Base-by-base conservation (phyloP, 2,888 invertebrate species). In the Folsomia manolachei region DNA sequence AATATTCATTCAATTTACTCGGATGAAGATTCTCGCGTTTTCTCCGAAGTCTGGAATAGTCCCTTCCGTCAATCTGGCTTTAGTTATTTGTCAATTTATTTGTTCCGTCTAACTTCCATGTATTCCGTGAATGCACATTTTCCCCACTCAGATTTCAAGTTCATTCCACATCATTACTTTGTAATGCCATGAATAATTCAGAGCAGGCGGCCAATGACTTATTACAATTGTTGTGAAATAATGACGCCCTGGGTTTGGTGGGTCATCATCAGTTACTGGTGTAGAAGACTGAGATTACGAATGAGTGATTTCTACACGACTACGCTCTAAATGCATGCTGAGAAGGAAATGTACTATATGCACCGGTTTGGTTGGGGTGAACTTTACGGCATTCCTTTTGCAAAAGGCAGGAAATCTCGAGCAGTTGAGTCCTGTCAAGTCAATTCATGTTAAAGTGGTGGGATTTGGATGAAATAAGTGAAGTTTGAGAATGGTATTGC, bases 141-240 rank as follows among this genome's bases (percentile, higher is more conserved):
- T 39, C 39, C 39, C 4, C 4, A 39, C 39, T 39, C 39, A 21
- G 25, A 51, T 66, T 66, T 66, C 71, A 73, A 69, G 62, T 71
- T 74, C 69, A 71, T 74, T 74, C 74, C 74, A 63, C 71, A 63
- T 71, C 74, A 74, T 74, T 74, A 71, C 71, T 68, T 66, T 69
- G 71, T 51, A 60, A 39, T 39, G 14, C 39, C 39, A 39, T 39
- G 39, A 39, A 39, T 39, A 39, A 39, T 39, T 53, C 67, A 70
- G 24, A 69, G 63, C 63, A 51, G 70, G 64, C 24, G 62, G 65
- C 39, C 39, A 24, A 19, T 56, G 61, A 70, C 63, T 7, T 21
- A 63, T 63, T 64, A 64, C 64, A 64, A 64, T 64, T 64, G 64
- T 18, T 64, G n/a, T 9, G 27, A 19, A 64, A 64, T 64, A 64